Evolutionary conservation across 2,113 vertebrate genomes (phyloP).

Genomic region (Laticauda colubrina): DNA sequence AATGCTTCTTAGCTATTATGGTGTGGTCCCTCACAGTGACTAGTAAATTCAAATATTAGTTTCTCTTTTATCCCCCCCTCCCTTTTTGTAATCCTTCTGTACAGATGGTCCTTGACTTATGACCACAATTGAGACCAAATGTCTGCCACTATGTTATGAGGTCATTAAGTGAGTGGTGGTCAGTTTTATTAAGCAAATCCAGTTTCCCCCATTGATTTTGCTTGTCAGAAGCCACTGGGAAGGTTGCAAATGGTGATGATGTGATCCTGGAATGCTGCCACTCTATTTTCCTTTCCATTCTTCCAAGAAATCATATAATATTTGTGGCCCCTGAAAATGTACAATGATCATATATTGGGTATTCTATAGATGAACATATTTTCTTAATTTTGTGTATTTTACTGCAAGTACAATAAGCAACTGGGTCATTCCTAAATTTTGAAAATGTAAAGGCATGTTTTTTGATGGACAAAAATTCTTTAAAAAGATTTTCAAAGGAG

Average conservation of each 20-base stretch:
- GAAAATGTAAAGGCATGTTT: background rate
- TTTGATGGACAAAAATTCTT: background rate
- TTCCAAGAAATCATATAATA: background rate
- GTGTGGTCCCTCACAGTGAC: background rate
- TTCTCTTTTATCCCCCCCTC: slow-evolving; percentile 3
- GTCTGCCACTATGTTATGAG: background rate
- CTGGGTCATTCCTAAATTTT: background rate
- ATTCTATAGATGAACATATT: background rate
- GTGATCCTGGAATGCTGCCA: background rate
- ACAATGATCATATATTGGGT: background rate
- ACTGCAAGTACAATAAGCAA: background rate
- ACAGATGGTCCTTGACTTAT: background rate
- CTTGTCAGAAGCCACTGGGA: background rate
- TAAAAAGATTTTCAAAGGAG: slow-evolving; percentile 15
- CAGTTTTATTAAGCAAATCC: background rate
- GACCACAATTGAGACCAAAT: background rate
- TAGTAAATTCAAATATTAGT: background rate
- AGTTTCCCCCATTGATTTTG: background rate
- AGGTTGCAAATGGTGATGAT: background rate
- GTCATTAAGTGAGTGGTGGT: background rate
- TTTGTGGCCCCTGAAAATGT: background rate
- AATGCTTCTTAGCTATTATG: background rate
- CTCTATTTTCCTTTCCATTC: background rate
- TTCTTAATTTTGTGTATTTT: background rate
- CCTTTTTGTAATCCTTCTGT: background rate